Conservation (phyloP, 2,797 vertebrate genomes). For the Gambelia wislizenii region DNA sequence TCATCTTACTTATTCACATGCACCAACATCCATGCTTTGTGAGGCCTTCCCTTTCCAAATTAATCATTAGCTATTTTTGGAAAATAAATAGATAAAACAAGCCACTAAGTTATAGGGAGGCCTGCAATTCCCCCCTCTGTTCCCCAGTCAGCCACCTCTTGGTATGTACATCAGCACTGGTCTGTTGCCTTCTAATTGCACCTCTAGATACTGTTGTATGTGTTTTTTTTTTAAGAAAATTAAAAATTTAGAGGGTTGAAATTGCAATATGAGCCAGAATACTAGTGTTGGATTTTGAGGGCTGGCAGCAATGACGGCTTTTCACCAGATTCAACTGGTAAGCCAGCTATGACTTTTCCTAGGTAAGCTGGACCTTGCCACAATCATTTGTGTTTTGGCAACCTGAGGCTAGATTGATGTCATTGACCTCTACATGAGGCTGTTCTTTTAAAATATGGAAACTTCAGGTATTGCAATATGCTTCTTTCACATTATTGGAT, state of each 20-base stretch:
- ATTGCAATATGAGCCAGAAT: background rate
- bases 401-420: background rate
- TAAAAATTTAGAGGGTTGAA: background rate
- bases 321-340: background rate
- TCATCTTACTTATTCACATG: background rate
- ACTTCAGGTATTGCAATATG: background rate
- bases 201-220: too few species aligned
- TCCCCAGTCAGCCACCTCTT: background rate
- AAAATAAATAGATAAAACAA: background rate
- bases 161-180: background rate
- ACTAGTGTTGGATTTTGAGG: background rate
- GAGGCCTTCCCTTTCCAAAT: background rate
- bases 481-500: background rate
- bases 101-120: background rate
- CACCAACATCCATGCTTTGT: background rate
- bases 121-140: background rate
- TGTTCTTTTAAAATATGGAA: background rate
- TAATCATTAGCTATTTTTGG: background rate
- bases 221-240: background rate
- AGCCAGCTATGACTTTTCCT: background rate
- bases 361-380: background rate
- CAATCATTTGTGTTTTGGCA: background rate
- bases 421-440: too few species aligned
- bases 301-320: too few species aligned
- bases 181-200: background rate